Evolutionary conservation across 2,113 vertebrate genomes (phyloP), one percentile per base, ranked within the genome.

Genomic region (Todiramphus chloris): DNA sequence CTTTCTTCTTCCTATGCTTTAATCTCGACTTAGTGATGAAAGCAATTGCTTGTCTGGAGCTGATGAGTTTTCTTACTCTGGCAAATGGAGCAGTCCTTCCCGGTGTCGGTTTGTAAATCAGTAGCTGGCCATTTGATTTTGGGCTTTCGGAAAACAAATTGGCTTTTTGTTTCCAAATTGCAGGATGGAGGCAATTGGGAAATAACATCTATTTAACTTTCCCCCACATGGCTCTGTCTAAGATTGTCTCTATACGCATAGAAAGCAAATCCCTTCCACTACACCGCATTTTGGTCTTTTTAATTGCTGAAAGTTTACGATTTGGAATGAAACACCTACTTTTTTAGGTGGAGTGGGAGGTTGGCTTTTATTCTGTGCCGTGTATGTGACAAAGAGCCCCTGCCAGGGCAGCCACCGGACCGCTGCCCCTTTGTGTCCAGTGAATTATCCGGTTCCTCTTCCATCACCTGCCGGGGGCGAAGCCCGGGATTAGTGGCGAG

Each of bases 1-100:
- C 91, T 91, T 96, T 93, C 91, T 92, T 95, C 91, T 95, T 94
- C 83, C 95, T 96, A n/a, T 84, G 87, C 93, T 95, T 97, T 95
- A 94, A 87, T 91, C 83, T 96, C 85, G 82, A 90, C 74, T 92
- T 93, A 90, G 81, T 89, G 97, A 83, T 83, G 82, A 90, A 91
- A 88, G 90, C 72, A 87, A 89, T 94, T 43, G 51, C 59, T 64
- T 85, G 77, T 86, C 95, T 94, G 76, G 60, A 72, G 81, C 74
- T 89, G 91, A 78, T 74, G 90, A 95, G 82, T 86, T 94, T 63
- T 85, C 89, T 72, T 37, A 91, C 91, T 82, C 80, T 59, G 46
- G 55, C 56, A 62, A 90, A 90, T 86, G 90, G 76, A 92, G 35
- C 66, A 41, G 23, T 35, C n/a, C 46, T 83, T 90, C 56, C 69